Evolutionary conservation across 1,140 invertebrate species (phyloP).

Genomic region (Ctenoplectra terminalis): DNA sequence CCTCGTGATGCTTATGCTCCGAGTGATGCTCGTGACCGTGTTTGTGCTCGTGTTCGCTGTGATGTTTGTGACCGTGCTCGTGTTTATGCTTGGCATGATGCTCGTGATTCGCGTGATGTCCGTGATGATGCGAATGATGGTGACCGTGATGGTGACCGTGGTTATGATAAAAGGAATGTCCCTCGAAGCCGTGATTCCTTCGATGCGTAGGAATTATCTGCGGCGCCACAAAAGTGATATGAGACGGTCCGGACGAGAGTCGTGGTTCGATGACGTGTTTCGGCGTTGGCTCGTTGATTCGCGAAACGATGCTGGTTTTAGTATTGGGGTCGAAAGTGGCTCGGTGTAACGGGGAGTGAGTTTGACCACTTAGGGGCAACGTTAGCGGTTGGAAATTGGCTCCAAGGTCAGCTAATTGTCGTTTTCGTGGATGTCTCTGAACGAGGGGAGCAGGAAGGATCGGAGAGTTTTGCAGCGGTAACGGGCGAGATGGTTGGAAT

Average conservation of each 20-base stretch:
- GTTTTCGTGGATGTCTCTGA: conserved; percentile 68
- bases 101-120: conserved; percentile 50
- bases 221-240: conserved; percentile 24
- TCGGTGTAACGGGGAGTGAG: neutral
- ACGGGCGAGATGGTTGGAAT: conserved; percentile 47
- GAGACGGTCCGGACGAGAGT: conserved; percentile 15
- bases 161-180: conserved; percentile 51
- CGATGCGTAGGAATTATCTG: conserved; percentile 30
- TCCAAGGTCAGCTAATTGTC: conserved; percentile 64
- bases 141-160: conserved; percentile 59
- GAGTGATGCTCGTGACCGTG: conserved; percentile 57
- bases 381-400: conserved; percentile 46
- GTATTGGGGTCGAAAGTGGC: conserved; percentile 22
- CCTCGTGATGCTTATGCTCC: conserved; percentile 64
- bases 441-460: conserved; percentile 25
- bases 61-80: conserved; percentile 56
- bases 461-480: conserved; percentile 11
- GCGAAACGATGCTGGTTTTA: conserved; percentile 13
- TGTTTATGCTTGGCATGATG: conserved; percentile 61
- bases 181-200: conserved; percentile 42
- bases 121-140: conserved; percentile 54
- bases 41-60: conserved; percentile 49
- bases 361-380: conserved; percentile 36
- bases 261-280: conserved; percentile 44
- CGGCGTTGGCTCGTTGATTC: conserved; percentile 12